Base-by-base conservation (phyloP, 2,888 invertebrate genomes). In the Cheilosia variabilis region DNA sequence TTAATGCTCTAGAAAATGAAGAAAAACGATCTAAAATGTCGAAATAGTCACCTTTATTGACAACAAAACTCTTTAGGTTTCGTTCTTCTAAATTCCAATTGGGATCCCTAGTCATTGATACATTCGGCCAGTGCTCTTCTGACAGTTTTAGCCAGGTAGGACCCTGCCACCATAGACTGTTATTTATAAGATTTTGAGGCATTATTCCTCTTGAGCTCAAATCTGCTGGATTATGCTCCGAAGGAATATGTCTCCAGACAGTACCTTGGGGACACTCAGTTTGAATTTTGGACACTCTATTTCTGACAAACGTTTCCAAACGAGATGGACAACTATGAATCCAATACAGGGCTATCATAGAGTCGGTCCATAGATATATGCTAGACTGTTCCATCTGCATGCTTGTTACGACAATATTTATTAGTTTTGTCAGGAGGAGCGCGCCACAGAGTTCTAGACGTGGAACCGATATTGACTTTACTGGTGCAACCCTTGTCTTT, bases 211-310 rank as follows among this genome's bases (percentile, higher is more conserved):
- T 24, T 22, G 76, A 79, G 10, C 65, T 78, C 7, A 81, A 24
- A 53, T 88, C 86, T 2, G 87, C 84, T 0, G 87, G 79, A 47
- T 87, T 88, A 1, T 19, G 19, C 19, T 19, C 19, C 19, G 19
- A 19, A 19, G 19, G 19, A 19, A 19, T 19, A 19, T 19, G 86
- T 50, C 10, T 31, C 80, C 87, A 87, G 9, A 72, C n/a, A 5
- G 15, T 45, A n/a, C 5, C 10, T 27, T 53, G 19, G 17, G 63
- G 43, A 43, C 43, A 10, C 2, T 62, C 62, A 1, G 71, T 62
- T 72, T 72, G 60, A 3, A 72, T 15, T 27, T 72, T 52, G 0
- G 53, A 63, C 0, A 63, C 53, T 5, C 63, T 5, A 37, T 73
- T 63, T 55, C 43, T 34, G 0, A 45, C 45, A 10, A 73, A 73